These are phyloP conservation scores for Gallinago undulata DNA, from an alignment of 2,113 vertebrate species.

Conservation along the genomic window DNA sequence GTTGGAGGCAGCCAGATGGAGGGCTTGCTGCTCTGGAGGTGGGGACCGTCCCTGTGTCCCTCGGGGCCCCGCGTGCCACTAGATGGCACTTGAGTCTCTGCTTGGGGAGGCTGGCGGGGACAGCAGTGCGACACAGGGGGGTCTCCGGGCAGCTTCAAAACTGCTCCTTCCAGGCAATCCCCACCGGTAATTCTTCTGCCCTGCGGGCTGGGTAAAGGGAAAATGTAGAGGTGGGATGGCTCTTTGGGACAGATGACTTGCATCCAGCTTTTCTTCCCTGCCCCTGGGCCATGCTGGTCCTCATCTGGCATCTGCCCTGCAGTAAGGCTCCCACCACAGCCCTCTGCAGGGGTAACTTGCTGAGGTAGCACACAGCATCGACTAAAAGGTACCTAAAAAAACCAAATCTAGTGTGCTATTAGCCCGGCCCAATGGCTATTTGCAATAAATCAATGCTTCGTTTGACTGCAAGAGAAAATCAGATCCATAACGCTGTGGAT, in stretches of 20 bases:
- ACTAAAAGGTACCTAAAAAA: background rate
- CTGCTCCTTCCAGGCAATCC: background rate
- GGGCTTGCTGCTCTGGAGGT: background rate
- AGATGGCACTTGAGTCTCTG: conserved; percentile 29
- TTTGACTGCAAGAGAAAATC: background rate
- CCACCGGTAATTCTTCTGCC: background rate
- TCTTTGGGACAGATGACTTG: background rate
- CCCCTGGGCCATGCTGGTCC: background rate
- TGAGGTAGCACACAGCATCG: background rate
- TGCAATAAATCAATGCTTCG: background rate
- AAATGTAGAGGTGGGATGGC: background rate
- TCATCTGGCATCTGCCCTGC: background rate
- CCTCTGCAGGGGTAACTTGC: background rate
- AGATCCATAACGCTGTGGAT: background rate
- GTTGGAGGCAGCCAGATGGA: background rate
- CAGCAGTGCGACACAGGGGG: rapidly evolving
- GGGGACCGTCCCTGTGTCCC: background rate
- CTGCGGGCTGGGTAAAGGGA: background rate
- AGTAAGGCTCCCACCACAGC: background rate
- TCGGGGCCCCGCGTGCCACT: background rate
- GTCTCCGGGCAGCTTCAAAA: background rate
- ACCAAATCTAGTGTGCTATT: background rate
- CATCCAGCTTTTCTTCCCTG: background rate
- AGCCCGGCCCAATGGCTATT: background rate
- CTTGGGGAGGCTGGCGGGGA: background rate